Evolutionary conservation across 2,888 invertebrate genomes (phyloP).

Genomic region (Dyspetes luteomarginatus): DNA sequence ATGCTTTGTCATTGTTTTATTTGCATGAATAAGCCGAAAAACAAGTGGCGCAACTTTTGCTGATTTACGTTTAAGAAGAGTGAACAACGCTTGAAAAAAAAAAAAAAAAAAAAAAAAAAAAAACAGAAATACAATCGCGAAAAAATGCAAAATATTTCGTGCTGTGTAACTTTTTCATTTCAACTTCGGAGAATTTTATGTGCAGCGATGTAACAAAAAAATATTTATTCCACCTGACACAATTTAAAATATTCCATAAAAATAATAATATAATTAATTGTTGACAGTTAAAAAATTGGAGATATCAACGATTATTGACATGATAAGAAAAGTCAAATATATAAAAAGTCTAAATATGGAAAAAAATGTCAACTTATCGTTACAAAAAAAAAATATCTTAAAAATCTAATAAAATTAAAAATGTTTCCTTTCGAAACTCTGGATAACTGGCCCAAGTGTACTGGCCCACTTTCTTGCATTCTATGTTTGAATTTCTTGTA

Average conservation of each 20-base stretch:
- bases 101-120: neutral
- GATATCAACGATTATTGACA: no score
- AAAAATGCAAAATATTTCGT: neutral
- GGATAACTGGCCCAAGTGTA: neutral
- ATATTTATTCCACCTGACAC: neutral
- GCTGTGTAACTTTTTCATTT: neutral
- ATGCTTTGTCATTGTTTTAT: constrained; percentile 19
- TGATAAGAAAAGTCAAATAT: no score
- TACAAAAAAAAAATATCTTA: neutral
- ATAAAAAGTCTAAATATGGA: no score
- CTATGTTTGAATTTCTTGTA: constrained; percentile 36
- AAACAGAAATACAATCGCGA: neutral
- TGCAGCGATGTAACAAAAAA: neutral
- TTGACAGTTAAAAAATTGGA: no score
- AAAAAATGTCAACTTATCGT: neutral
- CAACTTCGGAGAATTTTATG: neutral
- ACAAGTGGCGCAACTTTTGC: constrained; percentile 9
- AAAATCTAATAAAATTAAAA: neutral
- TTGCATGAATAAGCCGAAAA: constrained; percentile 5
- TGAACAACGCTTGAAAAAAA: neutral
- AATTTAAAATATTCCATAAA: no score
- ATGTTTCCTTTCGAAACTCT: neutral
- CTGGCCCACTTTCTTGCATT: neutral
- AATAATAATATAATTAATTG: no score
- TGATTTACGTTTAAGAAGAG: neutral